Evolutionary conservation across 2,888 invertebrate species (phyloP).

Genomic region (Chrysina gloriosa): DNA sequence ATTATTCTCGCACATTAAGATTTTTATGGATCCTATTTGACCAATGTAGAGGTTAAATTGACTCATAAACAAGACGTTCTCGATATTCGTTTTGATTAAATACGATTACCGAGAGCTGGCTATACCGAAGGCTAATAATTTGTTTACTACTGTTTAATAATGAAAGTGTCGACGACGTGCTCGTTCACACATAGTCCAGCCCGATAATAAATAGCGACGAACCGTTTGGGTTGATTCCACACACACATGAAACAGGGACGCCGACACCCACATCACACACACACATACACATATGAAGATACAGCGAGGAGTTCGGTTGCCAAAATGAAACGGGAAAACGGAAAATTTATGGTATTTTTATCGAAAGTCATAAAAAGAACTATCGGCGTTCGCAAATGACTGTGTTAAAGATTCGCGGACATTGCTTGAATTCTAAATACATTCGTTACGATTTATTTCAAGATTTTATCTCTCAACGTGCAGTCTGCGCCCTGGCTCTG

Average conservation of each 20-base stretch:
- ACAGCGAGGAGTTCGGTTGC: not conserved
- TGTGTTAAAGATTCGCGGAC: constrained; percentile 30
- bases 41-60: constrained; percentile 9
- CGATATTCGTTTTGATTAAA: constrained; percentile 18
- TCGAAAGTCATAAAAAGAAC: constrained; percentile 47
- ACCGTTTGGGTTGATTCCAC: constrained; percentile 12
- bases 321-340: constrained; percentile 21
- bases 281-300: not conserved
- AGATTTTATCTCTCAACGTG: not conserved
- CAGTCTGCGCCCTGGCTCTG: not conserved
- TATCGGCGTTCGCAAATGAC: constrained; percentile 41
- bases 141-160: constrained; percentile 27
- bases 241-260: not conserved
- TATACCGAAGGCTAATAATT: constrained; percentile 18
- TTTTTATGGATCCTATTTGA: not conserved
- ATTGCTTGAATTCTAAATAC: constrained; percentile 24
- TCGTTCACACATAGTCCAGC: not conserved
- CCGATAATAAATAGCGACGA: constrained; percentile 28
- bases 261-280: not conserved
- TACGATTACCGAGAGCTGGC: not conserved
- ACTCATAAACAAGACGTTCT: constrained; percentile 12
- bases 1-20: not conserved
- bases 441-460: constrained; percentile 9
- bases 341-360: constrained; percentile 48
- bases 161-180: constrained; percentile 9